phyloP scores from a whole-genome alignment of 2,888 invertebrate genomes.

The Eulithis prunata region DNA sequence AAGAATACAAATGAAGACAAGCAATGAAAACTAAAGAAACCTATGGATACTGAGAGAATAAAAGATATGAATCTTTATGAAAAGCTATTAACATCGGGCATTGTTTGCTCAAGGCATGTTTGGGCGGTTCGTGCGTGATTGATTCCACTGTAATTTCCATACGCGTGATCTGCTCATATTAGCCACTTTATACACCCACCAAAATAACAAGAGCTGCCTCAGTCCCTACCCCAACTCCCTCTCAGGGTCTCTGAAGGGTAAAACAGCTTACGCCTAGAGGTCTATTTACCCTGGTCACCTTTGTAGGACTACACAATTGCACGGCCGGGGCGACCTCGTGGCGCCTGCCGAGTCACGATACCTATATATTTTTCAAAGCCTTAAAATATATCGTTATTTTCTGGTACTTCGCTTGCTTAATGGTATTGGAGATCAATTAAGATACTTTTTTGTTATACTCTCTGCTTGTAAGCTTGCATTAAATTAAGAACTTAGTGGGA shows the following conservation, averaged over 20 bases:
- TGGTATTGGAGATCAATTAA: conserved; percentile 45
- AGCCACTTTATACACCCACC: conserved; percentile 75
- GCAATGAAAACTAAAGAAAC: conserved; percentile 39
- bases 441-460: conserved; percentile 22
- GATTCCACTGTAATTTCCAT: conserved; percentile 83
- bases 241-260: conserved; percentile 44
- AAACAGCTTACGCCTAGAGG: conserved; percentile 53
- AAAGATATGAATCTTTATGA: conserved; percentile 63
- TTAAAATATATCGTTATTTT: conserved; percentile 65
- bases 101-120: conserved; percentile 75
- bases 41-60: conserved; percentile 47
- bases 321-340: conserved; percentile 73
- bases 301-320: conserved; percentile 76
- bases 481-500: conserved; percentile 4
- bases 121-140: conserved; percentile 80
- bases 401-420: conserved; percentile 47
- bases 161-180: conserved; percentile 81
- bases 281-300: conserved; percentile 59
- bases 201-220: conserved; percentile 49
- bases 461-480: conserved; percentile 4
- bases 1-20: conserved; percentile 27
- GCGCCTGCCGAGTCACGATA: conserved; percentile 82
- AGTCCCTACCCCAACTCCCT: conserved; percentile 38
- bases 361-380: conserved; percentile 70
- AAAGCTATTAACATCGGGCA: conserved; percentile 68